Evolutionary conservation across 2,797 vertebrate species (phyloP).

Genomic region (Neosilurus mollespiculum): DNA sequence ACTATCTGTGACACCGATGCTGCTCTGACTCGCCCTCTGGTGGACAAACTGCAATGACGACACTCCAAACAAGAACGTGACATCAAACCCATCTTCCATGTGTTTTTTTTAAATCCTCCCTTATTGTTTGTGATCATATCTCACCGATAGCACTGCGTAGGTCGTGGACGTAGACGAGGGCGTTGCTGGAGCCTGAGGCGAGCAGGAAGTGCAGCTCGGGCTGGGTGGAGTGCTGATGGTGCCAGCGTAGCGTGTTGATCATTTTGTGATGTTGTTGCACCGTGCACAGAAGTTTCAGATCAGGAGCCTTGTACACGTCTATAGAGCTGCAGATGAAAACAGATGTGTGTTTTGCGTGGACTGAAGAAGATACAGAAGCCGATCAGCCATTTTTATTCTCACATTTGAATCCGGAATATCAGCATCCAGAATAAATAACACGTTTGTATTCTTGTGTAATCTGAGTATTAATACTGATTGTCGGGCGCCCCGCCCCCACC

Average conservation of each 20-base stretch:
- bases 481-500: too few relatives aligned
- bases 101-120: not conserved
- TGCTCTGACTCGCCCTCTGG: too few relatives aligned
- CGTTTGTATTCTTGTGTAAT: too few relatives aligned
- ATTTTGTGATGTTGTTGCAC: conserved; percentile 96
- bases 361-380: too few relatives aligned
- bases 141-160: conserved; percentile 80
- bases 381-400: not conserved
- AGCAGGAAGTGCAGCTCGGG: conserved; percentile 79
- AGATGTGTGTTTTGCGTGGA: not conserved
- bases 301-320: conserved; percentile 83
- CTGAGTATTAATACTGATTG: too few relatives aligned
- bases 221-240: conserved; percentile 76
- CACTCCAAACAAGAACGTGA: too few relatives aligned
- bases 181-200: conserved; percentile 94
- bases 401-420: not conserved
- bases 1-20: too few relatives aligned
- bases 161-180: conserved; percentile 85
- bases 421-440: too few relatives aligned
- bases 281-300: conserved; percentile 83
- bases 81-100: too few relatives aligned
- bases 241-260: conserved; percentile 89
- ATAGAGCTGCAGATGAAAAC: conserved; percentile 77
- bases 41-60: too few relatives aligned
- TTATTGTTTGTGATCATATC: too few relatives aligned